These are phyloP conservation scores for Pampusana beccarii DNA, from an alignment of 2,113 vertebrate species.

Conservation along the genomic window DNA sequence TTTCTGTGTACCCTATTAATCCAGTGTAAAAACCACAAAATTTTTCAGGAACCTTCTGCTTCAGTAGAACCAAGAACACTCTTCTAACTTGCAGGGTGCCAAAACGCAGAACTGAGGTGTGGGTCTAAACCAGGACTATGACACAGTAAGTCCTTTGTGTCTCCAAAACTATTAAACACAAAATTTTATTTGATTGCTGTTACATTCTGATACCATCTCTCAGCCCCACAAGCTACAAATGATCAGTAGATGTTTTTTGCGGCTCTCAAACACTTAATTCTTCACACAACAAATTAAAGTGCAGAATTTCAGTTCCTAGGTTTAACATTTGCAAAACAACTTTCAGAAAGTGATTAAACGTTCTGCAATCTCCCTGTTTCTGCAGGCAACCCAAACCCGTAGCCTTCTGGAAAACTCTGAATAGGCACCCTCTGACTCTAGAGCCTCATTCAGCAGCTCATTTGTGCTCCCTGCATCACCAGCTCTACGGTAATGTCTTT, in stretches of 20 bases:
- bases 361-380: neutral
- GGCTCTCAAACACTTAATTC: neutral
- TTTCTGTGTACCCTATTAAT: neutral
- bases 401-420: neutral
- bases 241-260: neutral
- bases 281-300: neutral
- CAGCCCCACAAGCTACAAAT: neutral
- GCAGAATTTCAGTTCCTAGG: neutral
- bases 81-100: neutral
- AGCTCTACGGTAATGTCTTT: neutral
- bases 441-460: neutral
- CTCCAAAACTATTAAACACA: neutral
- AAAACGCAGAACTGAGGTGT: neutral
- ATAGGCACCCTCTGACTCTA: neutral
- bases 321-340: neutral
- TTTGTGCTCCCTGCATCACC: neutral
- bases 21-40: neutral
- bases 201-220: neutral
- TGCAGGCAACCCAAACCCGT: neutral
- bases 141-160: neutral
- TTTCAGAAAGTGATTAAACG: neutral
- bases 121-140: neutral
- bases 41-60: neutral
- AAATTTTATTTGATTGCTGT: neutral
- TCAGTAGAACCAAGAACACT: neutral